These are phyloP conservation scores for Coendou prehensilis DNA, from an alignment of 2,797 vertebrate genomes.

Conservation along the genomic window DNA sequence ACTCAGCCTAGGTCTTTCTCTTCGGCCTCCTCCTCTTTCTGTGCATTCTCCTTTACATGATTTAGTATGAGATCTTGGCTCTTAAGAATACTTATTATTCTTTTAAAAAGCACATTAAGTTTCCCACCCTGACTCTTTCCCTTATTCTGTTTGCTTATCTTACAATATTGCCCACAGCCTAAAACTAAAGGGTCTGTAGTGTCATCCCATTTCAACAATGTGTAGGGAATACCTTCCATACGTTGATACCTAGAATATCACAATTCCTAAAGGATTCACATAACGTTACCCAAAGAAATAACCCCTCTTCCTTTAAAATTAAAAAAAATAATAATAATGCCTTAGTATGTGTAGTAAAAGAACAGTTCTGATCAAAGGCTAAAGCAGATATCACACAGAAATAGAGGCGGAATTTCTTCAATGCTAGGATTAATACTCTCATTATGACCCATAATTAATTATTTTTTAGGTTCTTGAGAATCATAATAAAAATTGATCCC, in stretches of 20 bases:
- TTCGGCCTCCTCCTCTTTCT: neutral
- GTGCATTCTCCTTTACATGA: neutral
- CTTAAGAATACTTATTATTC: neutral
- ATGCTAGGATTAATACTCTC: neutral
- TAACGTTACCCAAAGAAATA: slow-evolving; percentile 34
- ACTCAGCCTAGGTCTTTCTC: neutral
- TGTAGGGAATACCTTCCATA: neutral
- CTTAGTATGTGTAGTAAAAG: slow-evolving; percentile 1
- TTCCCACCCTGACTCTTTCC: neutral
- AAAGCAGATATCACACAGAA: slow-evolving; percentile 58
- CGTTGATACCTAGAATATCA: neutral
- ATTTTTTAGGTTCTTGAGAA: slow-evolving; percentile 40
- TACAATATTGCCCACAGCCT: neutral
- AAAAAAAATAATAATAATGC: neutral
- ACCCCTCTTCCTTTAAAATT: neutral
- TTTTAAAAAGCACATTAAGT: slow-evolving; percentile 52
- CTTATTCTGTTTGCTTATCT: slow-evolving; percentile 35
- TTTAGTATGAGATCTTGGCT: slow-evolving; percentile 13
- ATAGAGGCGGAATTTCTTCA: neutral
- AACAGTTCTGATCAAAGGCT: slow-evolving; percentile 47
- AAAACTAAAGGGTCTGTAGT: neutral
- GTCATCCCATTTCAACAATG: neutral
- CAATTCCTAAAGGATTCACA: slow-evolving; percentile 52
- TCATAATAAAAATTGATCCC: slow-evolving; percentile 39
- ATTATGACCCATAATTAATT: neutral